phyloP scores from a whole-genome alignment of 2,797 vertebrate genomes.

The Bufotes viridis region DNA sequence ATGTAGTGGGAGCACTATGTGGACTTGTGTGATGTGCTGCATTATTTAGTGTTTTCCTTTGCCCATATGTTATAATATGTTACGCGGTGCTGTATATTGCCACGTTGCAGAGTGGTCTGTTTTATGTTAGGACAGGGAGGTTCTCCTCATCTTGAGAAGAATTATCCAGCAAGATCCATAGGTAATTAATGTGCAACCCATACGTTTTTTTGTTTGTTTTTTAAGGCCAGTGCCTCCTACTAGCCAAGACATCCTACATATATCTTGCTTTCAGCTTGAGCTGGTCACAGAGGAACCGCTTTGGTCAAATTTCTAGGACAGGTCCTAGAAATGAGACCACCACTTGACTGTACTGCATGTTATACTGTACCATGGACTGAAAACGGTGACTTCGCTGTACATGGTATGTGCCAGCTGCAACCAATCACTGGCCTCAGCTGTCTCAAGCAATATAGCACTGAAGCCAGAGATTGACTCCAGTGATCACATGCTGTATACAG shows the following conservation, averaged over 20 bases:
- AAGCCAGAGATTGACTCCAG: too few relatives aligned
- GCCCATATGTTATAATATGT: not conserved
- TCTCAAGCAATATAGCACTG: too few relatives aligned
- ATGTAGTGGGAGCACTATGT: not conserved
- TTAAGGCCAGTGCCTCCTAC: not conserved
- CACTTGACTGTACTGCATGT: not conserved
- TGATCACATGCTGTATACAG: too few relatives aligned
- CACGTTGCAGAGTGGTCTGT: not conserved
- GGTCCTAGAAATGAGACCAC: not conserved
- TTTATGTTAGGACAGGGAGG: not conserved
- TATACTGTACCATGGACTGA: too few relatives aligned
- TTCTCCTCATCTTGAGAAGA: not conserved
- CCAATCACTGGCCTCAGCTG: too few relatives aligned
- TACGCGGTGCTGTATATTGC: not conserved
- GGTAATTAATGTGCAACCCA: not conserved
- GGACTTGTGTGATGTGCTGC: not conserved
- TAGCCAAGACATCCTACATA: not conserved
- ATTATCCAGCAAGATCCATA: not conserved
- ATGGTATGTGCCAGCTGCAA: too few relatives aligned
- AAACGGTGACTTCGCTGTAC: too few relatives aligned
- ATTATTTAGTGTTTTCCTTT: conserved; percentile 11
- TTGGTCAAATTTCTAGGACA: not conserved
- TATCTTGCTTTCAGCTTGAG: not conserved
- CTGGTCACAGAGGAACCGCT: not conserved
- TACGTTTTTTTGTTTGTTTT: too few relatives aligned